Evolutionary conservation across 30 jellyfish, hydroid and myxozoan species (phyloP), one percentile per base, ranked within the genome.

Genomic region (Mastigias papua): DNA sequence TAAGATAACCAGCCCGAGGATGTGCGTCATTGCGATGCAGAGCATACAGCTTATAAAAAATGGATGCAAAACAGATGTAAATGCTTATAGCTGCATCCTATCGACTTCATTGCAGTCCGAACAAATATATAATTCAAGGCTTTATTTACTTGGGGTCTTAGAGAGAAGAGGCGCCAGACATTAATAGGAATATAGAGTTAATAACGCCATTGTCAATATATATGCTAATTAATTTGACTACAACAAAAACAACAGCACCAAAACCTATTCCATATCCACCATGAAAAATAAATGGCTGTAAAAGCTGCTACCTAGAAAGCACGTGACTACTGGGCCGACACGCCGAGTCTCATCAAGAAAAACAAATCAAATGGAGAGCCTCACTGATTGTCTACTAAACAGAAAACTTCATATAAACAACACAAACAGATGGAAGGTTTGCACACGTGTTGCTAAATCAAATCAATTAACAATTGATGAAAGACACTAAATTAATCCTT

Each of bases 401-500:
- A 63, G 46, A 1, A 63, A 21, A 63, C 26, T 25, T 9, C 22
- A 11, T 1, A 9, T 1, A 7, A 27, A 63, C 42, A 63, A 63
- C 3, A 27, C 22, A 27, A 63, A 21, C 74, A 63, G 74, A 63
- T 63, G 16, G 27, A 51, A 63, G 20, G 19, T 63, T 63, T 27
- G 35, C 32, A 63, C 74, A 63, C 42, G 74, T 63, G 74, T 63
- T 63, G 2, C 19, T 27, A 63, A n/a, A 63, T 63, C 74, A 27
- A 63, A 63, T 63, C 74, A 63, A 5, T 21, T 1, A 51, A 27
- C 74, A 27, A 63, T 63, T 19, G 37, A 63, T 23, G 2, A 7
- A 27, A 10, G 21, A 4, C 20, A 27, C 74, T 25, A 19, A 63
- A 15, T 63, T 23, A 23, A n/a, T n/a, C 11, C 6, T 37, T 37